A percentile compares a stretch with the other conserved stretches of the same genome.
Evolutionary conservation across 2,113 vertebrate genomes (phyloP).

Genomic region (Cisticola juncidis): DNA sequence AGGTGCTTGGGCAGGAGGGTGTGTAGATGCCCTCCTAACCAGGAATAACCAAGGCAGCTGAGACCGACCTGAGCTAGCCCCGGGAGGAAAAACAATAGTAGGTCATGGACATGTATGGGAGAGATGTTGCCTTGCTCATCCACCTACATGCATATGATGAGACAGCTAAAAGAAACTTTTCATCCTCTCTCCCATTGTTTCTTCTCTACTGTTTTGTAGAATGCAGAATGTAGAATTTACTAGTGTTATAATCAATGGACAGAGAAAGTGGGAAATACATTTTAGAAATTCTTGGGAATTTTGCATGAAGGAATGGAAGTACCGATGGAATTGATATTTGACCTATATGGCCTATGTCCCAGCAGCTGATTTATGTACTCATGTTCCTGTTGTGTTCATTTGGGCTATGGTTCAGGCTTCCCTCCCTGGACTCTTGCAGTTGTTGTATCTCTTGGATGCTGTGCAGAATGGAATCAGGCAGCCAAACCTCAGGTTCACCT

Average conservation of each 20-base stretch:
- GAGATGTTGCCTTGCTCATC: neutral
- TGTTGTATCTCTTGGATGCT: slow-evolving; percentile 88
- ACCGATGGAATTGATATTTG: neutral
- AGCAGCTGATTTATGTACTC: neutral
- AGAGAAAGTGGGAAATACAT: neutral
- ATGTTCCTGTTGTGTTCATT: neutral
- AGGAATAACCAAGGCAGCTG: too few species aligned
- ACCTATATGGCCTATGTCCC: neutral
- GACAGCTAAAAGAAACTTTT: neutral
- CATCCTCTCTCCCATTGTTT: neutral
- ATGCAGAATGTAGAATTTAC: neutral
- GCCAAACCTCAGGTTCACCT: slow-evolving; percentile 83
- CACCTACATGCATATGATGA: neutral
- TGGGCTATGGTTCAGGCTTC: neutral
- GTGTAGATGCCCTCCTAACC: too few species aligned
- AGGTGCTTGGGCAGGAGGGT: too few species aligned
- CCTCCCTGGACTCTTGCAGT: slow-evolving; percentile 68
- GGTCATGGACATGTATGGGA: neutral
- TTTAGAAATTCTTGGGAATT: neutral
- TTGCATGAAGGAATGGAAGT: neutral
- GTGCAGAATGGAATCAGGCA: slow-evolving; percentile 86
- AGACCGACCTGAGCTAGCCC: too few species aligned
- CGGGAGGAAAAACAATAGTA: too few species aligned
- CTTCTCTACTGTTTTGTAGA: neutral
- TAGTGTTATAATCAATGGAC: neutral